Conservation (phyloP, 2,797 vertebrate genomes). For the Alectoris magna region DNA sequence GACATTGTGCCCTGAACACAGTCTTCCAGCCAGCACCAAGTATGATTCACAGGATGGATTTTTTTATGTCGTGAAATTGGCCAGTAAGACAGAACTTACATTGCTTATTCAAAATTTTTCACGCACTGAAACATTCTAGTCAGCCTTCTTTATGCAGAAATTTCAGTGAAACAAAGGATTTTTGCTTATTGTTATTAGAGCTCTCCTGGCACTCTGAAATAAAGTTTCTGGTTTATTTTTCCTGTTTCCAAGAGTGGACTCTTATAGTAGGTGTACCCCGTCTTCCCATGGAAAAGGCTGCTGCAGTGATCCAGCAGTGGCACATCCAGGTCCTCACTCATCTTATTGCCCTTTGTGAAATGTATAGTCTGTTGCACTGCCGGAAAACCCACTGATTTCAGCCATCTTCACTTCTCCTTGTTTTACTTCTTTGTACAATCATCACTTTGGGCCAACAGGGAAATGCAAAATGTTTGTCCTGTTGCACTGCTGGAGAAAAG, state of each 20-base stretch:
- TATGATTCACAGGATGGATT: conserved; percentile 21
- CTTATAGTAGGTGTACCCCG: neutral
- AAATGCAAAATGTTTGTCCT: conserved; percentile 21
- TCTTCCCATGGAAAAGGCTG: neutral
- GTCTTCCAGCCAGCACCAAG: neutral
- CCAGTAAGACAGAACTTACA: conserved; percentile 53
- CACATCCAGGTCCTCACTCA: neutral
- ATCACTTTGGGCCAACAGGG: neutral
- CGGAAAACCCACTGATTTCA: neutral
- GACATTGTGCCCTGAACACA: neutral
- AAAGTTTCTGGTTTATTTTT: neutral
- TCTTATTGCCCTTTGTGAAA: neutral
- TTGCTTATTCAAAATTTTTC: conserved; percentile 50
- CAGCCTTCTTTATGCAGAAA: neutral
- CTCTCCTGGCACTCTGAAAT: neutral
- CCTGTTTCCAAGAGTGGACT: neutral
- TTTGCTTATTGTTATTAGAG: neutral
- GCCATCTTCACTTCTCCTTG: neutral
- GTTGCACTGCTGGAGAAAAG: conserved; percentile 2
- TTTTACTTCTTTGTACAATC: neutral
- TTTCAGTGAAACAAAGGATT: neutral
- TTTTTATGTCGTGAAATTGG: conserved; percentile 45
- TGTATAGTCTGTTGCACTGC: neutral
- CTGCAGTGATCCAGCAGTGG: neutral
- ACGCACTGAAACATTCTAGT: neutral